A percentile compares a stretch with the other conserved stretches of the same genome.
Conservation (phyloP, 2,797 vertebrate genomes). For the Chrysocyon brachyurus region DNA sequence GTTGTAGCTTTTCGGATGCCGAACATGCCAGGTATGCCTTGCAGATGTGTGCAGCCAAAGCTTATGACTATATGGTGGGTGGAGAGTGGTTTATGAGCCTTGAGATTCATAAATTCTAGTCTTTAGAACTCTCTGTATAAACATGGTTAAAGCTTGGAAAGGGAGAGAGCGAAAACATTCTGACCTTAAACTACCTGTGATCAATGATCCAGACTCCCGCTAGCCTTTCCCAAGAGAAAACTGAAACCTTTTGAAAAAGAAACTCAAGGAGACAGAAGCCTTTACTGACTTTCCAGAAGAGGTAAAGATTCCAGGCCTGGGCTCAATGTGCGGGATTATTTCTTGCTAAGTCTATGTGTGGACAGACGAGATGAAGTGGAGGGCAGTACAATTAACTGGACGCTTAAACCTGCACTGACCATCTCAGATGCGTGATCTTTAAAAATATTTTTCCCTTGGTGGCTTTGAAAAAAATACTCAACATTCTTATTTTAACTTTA, state of each 20-base stretch:
- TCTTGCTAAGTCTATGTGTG: background rate
- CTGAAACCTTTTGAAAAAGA: constrained; percentile 76
- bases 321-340: background rate
- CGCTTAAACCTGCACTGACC: background rate
- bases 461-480: background rate
- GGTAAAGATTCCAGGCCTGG: background rate
- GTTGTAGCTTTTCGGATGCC: background rate
- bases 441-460: constrained; percentile 1
- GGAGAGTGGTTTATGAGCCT: constrained; percentile 56
- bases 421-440: background rate
- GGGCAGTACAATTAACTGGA: background rate
- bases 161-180: constrained; percentile 49
- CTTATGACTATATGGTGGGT: background rate
- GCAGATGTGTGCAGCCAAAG: background rate
- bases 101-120: constrained; percentile 60
- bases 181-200: constrained; percentile 78
- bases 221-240: constrained; percentile 67
- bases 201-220: constrained; percentile 53
- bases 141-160: constrained; percentile 61
- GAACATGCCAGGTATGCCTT: constrained; percentile 22
- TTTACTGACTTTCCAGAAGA: constrained; percentile 50
- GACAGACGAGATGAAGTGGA: background rate
- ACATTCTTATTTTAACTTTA: background rate
- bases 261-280: constrained; percentile 70
- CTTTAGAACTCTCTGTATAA: constrained; percentile 67